Conservation (phyloP, 1,140 invertebrate genomes). For the Anastatus disparis region DNA sequence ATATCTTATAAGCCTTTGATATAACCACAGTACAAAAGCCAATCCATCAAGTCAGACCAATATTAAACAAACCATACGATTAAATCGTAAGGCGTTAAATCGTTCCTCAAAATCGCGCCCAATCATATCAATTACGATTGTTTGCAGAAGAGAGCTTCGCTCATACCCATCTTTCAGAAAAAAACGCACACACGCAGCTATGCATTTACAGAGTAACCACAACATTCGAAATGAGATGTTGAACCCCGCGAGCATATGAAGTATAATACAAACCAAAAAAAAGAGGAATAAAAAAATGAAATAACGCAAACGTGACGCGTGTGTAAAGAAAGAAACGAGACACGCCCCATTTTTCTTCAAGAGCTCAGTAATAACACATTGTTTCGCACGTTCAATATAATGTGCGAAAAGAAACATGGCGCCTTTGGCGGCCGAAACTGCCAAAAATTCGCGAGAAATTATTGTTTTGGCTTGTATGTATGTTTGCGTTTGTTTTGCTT, state of each 20-base stretch:
- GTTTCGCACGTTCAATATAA: not conserved
- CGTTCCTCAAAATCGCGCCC: constrained; percentile 14
- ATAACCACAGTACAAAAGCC: too few relatives aligned
- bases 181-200: too few relatives aligned
- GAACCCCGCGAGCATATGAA: not conserved
- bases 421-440: not conserved
- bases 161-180: too few relatives aligned
- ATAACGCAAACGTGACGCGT: constrained; percentile 6
- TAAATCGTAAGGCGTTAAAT: constrained; percentile 29
- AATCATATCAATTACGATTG: constrained; percentile 37
- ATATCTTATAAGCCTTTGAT: too few relatives aligned
- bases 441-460: constrained; percentile 12
- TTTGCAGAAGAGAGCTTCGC: not conserved
- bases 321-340: not conserved
- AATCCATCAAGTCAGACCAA: not conserved
- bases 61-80: not conserved
- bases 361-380: constrained; percentile 39
- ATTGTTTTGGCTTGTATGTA: not conserved
- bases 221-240: constrained; percentile 6
- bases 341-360: constrained; percentile 35
- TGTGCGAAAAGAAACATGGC: constrained; percentile 15
- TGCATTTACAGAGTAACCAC: too few relatives aligned
- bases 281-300: constrained; percentile 9
- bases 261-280: not conserved
- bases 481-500: too few relatives aligned